Evolutionary conservation across 1,140 invertebrate genomes (phyloP).

Genomic region (Drosophila leontia): DNA sequence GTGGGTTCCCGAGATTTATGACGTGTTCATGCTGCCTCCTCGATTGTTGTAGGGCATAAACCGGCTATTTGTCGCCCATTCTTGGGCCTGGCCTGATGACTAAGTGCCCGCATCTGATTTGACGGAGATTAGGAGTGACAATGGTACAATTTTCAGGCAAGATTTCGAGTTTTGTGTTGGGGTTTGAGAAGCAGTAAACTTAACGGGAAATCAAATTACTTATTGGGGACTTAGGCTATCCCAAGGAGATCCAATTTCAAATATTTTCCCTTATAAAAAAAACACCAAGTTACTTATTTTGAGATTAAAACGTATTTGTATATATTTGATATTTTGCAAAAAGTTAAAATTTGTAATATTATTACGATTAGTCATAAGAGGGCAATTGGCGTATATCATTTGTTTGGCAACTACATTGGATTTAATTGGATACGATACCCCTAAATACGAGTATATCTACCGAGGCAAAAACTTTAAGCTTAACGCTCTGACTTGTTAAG

Average conservation of each 20-base stretch:
- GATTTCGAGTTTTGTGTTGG: constrained; percentile 10
- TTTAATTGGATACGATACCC: constrained; percentile 36
- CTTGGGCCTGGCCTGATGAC: constrained; percentile 44
- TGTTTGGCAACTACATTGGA: constrained; percentile 66
- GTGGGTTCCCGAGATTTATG: constrained; percentile 66
- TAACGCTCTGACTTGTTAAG: constrained; percentile 35
- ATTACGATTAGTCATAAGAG: constrained; percentile 71
- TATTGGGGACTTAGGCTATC: not conserved
- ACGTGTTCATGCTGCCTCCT: constrained; percentile 43
- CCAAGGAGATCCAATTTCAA: not conserved
- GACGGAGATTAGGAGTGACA: constrained; percentile 28
- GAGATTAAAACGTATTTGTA: constrained; percentile 52
- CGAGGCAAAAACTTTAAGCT: constrained; percentile 32
- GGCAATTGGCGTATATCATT: constrained; percentile 72
- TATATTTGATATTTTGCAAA: constrained; percentile 58
- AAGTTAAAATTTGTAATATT: constrained; percentile 64
- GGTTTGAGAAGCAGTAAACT: not conserved
- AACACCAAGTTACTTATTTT: not conserved
- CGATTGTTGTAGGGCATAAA: constrained; percentile 46
- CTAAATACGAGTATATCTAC: constrained; percentile 41
- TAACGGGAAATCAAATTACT: constrained; percentile 15
- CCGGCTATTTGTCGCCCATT: constrained; percentile 57
- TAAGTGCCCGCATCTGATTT: constrained; percentile 69
- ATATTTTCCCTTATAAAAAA: not conserved
- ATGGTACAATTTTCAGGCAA: constrained; percentile 38